phyloP scores from a whole-genome alignment of 2,113 vertebrate species.

The Pogona vitticeps region DNA sequence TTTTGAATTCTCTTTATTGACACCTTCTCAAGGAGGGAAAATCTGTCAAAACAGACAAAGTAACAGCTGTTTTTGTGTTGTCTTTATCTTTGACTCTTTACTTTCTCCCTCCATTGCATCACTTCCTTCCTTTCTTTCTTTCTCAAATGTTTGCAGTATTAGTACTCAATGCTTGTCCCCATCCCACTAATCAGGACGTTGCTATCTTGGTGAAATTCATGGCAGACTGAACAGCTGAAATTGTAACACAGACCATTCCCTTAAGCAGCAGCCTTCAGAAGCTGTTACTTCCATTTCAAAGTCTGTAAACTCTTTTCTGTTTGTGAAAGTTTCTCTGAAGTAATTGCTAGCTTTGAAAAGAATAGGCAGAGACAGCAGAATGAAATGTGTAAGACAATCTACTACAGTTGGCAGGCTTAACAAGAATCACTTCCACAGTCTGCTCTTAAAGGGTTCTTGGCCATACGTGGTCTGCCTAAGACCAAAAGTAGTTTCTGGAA shows the following conservation, averaged over 20 bases:
- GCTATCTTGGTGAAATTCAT: neutral
- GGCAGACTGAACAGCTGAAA: neutral
- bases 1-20: neutral
- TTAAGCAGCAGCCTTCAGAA: neutral
- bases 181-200: neutral
- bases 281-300: neutral
- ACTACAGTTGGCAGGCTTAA: no score
- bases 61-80: neutral
- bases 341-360: neutral
- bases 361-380: neutral
- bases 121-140: no score
- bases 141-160: neutral
- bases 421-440: neutral
- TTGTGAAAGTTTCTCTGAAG: neutral
- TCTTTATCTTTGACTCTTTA: neutral
- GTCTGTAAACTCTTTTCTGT: neutral
- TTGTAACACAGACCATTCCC: neutral
- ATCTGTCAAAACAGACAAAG: neutral
- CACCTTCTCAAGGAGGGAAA: neutral
- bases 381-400: neutral
- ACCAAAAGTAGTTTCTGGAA: neutral
- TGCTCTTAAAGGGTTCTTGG: neutral
- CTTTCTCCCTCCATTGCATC: neutral
- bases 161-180: neutral
- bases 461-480: neutral